Evolutionary conservation across 92 coral and sea anemone genomes (phyloP).

Genomic region (Umimayanthus kanabou): DNA sequence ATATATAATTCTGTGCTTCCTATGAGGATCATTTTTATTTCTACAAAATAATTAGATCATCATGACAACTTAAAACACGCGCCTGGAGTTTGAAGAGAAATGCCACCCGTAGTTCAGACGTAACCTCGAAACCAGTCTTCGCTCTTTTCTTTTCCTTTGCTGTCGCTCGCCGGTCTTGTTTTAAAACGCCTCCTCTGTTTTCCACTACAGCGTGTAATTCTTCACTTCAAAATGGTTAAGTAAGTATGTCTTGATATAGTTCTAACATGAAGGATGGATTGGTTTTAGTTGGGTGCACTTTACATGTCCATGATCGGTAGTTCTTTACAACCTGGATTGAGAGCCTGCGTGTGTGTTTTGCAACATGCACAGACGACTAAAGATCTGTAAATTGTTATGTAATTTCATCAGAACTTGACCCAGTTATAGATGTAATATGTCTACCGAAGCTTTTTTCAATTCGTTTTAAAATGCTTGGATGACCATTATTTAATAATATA

Average conservation of each 20-base stretch:
- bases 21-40: neutral
- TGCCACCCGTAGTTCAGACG: conserved; percentile 30
- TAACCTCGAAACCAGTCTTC: conserved; percentile 33
- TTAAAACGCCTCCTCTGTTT: neutral
- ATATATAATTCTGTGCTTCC: neutral
- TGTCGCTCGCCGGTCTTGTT: neutral
- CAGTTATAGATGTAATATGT: too few species aligned
- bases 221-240: neutral
- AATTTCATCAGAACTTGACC: too few species aligned
- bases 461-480: too few species aligned
- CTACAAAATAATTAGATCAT: neutral
- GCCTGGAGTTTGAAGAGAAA: neutral
- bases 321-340: too few species aligned
- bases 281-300: neutral
- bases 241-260: neutral
- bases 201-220: too few species aligned
- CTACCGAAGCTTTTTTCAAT: too few species aligned
- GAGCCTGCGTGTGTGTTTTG: neutral
- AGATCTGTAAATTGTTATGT: too few species aligned
- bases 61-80: conserved; percentile 11
- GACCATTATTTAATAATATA: too few species aligned
- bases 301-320: neutral
- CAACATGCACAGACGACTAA: neutral
- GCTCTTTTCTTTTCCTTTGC: conserved; percentile 1
- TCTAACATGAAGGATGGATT: neutral